Conservation (phyloP, 2,113 vertebrate species). For the Polypterus bichir region DNA sequence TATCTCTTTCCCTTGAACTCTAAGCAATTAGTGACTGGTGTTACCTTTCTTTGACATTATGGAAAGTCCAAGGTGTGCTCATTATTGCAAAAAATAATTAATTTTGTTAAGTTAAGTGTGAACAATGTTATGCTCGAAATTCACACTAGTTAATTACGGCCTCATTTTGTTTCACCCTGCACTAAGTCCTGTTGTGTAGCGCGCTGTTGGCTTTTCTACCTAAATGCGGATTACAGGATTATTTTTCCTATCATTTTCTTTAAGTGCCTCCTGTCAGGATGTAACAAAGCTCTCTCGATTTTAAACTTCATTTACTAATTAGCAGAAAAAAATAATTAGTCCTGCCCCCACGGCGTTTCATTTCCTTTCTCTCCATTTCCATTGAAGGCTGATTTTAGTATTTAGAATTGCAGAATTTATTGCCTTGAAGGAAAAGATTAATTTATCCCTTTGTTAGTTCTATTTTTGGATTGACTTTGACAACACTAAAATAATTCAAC, state of each 20-base stretch:
- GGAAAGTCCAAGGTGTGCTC: no score
- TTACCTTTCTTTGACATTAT: no score
- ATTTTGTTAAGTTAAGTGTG: not conserved
- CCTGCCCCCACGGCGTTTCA: not conserved
- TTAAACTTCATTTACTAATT: conserved; percentile 7
- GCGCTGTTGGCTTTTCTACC: not conserved
- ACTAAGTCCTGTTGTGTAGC: not conserved
- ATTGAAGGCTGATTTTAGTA: not conserved
- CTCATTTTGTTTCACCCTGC: not conserved
- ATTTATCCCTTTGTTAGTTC: no score
- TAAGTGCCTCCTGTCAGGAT: not conserved
- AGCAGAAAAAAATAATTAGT: not conserved
- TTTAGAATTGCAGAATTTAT: no score
- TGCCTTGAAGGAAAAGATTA: no score
- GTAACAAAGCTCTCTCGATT: not conserved
- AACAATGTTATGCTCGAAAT: not conserved
- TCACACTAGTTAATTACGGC: not conserved
- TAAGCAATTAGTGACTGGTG: no score
- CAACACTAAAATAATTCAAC: no score
- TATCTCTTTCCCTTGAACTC: no score
- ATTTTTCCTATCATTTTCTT: not conserved
- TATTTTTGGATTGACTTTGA: no score
- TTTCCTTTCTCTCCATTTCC: not conserved
- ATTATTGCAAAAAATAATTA: not conserved
- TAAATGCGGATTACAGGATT: not conserved